Percentiles rank a stretch among this genome's conserved stretches.
phyloP scores from a whole-genome alignment of 2,888 invertebrate genomes.

The Chrysomela aeneicollis region DNA sequence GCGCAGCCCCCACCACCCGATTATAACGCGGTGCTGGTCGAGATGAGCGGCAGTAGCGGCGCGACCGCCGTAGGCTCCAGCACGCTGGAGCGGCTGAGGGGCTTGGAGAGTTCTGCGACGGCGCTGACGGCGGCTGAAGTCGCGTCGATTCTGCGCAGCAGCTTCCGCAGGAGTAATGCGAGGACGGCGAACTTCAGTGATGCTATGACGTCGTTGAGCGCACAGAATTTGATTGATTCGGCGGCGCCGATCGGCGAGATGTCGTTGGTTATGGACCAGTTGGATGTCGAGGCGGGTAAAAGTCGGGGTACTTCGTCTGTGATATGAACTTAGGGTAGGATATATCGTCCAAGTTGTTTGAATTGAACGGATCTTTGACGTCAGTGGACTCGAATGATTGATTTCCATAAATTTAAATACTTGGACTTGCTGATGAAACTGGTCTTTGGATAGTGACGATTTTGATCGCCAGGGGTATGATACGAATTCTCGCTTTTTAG shows the following conservation, averaged over 20 bases:
- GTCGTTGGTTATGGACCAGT: constrained; percentile 56
- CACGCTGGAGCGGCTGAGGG: constrained; percentile 52
- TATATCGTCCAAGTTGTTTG: not conserved
- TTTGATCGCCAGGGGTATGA: not conserved
- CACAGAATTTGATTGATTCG: constrained; percentile 68
- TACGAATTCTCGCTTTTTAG: constrained; percentile 15
- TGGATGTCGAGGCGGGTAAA: constrained; percentile 48
- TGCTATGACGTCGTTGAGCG: constrained; percentile 63
- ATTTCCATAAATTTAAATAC: not conserved
- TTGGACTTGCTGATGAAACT: not conserved
- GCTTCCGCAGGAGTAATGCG: constrained; percentile 63
- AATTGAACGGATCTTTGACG: not conserved
- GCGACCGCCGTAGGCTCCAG: constrained; percentile 41
- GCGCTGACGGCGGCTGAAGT: constrained; percentile 67
- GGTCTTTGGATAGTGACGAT: not conserved
- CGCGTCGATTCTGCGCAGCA: constrained; percentile 66
- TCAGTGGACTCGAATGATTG: no score
- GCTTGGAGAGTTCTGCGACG: constrained; percentile 50
- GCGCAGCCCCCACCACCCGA: constrained; percentile 67
- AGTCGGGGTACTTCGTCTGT: constrained; percentile 55
- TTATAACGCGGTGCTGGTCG: constrained; percentile 69
- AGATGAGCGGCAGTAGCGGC: constrained; percentile 65
- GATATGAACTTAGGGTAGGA: constrained; percentile 53
- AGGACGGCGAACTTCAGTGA: constrained; percentile 41
- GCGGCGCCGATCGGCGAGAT: constrained; percentile 68